phyloP scores from a whole-genome alignment of 2,888 invertebrate genomes.

The Drosophila mimetica region DNA sequence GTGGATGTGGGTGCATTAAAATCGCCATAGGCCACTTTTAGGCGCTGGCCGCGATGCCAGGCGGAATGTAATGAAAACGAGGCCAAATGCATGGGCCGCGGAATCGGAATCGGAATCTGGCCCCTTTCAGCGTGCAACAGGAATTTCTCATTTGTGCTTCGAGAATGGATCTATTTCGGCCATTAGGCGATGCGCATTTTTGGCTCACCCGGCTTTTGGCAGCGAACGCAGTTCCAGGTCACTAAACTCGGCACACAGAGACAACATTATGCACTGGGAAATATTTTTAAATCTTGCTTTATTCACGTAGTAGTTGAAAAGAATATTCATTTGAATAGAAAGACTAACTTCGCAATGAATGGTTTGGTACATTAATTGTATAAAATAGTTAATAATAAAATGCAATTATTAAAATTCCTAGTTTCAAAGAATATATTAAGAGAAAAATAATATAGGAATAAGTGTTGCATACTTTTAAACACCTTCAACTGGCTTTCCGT shows the following conservation, averaged over 20 bases:
- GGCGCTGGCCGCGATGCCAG: conserved; percentile 28
- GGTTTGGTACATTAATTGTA: no score
- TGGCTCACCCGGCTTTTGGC: conserved; percentile 17
- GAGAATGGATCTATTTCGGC: conserved; percentile 8
- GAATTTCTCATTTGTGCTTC: conserved; percentile 61
- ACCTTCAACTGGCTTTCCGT: no score
- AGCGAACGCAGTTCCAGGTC: conserved; percentile 21
- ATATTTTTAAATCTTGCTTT: no score
- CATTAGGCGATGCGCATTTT: conserved; percentile 30
- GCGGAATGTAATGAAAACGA: conserved; percentile 53
- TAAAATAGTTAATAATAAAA: no score
- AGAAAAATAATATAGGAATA: no score
- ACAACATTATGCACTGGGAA: background rate
- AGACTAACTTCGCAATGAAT: no score
- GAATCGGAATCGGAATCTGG: conserved; percentile 3
- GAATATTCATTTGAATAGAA: no score
- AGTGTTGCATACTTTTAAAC: no score
- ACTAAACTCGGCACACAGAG: conserved; percentile 2
- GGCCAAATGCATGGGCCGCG: conserved; percentile 46
- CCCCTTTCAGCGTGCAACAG: conserved; percentile 38
- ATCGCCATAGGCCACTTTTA: conserved; percentile 61
- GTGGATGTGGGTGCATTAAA: conserved; percentile 58
- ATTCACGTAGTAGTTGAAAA: no score
- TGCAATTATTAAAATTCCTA: no score
- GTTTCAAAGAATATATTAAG: no score